Base-by-base conservation (phyloP, 2,797 vertebrate genomes). In the Ciconia nigra region DNA sequence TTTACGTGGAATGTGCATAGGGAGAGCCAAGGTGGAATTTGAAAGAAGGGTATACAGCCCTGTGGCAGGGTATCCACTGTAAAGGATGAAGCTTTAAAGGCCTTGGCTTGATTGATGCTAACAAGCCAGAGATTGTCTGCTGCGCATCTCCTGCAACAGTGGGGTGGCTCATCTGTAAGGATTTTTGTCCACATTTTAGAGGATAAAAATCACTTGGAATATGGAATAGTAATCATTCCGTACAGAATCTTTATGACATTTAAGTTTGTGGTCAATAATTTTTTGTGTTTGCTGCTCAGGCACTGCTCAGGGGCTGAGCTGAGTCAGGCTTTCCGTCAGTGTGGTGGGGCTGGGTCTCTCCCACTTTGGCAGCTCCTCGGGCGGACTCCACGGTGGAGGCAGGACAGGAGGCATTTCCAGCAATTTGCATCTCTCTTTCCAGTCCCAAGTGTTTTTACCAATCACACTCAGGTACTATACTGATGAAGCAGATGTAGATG, bases 291-390 rank as follows among this genome's bases (percentile, higher is more conserved):
- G 58, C 33, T 51, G 33, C 73, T 79, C 25, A 17, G 22, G 31
- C 37, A 12, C 15, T 47, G 77, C 59, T 79, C 42, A 31, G 35
- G 35, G 51, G 21, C 55, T 66, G 88, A 46, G 31, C 63, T 41
- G 54, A 42, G 37, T 37, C 76, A 41, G 13, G n/a, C 52, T 57
- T 41, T 42, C 21, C 0, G 0, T 58, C 33, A 3, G 13, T 4
- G 19, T 16, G 2, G 7, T 37, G 12, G 22, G 24, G 15, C 55
- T 78, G 55, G 24, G 13, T 82, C 37, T 77, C 26, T 84, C 42
- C 47, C 4, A 7, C 44, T 81, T 37, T 47, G 78, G 42, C 49
- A 69, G 51, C 17, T 72, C 42, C 46, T 29, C 1, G 3, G 76
- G 49, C 55, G 58, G 58, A 29, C 9, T 67, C 28, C 19, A 39